Evolutionary conservation across 2,113 vertebrate species (phyloP), one percentile per base, ranked within the genome.

Genomic region (Myrmecobius fasciatus): DNA sequence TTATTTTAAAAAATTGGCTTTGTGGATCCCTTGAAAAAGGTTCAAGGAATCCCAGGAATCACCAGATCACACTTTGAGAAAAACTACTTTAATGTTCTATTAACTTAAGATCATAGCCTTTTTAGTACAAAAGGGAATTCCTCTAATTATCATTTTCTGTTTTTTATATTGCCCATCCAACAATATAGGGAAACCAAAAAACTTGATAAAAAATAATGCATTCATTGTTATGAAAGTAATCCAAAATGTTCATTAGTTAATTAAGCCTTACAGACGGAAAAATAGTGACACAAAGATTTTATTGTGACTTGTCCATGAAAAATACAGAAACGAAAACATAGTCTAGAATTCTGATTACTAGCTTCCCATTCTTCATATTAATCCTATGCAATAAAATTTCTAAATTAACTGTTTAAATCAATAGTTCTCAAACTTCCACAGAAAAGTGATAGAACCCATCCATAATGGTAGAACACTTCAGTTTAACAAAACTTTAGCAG

Each of bases 261-360:
- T 67, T 67, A 67, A 67, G 36, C 56, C 28, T 36, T 31, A 67
- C 11, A 93, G 92, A 89, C 8, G 90, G 89, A 54, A 94, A 54
- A 96, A 89, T 60, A 91, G 89, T 93, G n/a, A 75, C 89, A 89
- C 25, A 46, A 94, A 92, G 94, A 53, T 88, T 92, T 53, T 91
- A 75, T 12, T 67, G 24, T 46, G 91, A 91, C 91, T 95, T 88
- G 49, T 92, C 53, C 6, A 92, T 54, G 46, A 88, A 28, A 26
- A 89, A 90, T 12, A 94, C 43, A 49, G 91, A 56, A 46, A 26
- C 93, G 47, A 26, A 91, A 93, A 95, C 28, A 83, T 26, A 91
- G 92, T 28, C 47, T 92, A 95, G 54, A 91, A 9, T 92, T 92
- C 89, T 94, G 46, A 83, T 91, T 10, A 0, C 91, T 67, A 92